Conservation (phyloP, 2,797 vertebrate species). For the Xenops minutus region DNA sequence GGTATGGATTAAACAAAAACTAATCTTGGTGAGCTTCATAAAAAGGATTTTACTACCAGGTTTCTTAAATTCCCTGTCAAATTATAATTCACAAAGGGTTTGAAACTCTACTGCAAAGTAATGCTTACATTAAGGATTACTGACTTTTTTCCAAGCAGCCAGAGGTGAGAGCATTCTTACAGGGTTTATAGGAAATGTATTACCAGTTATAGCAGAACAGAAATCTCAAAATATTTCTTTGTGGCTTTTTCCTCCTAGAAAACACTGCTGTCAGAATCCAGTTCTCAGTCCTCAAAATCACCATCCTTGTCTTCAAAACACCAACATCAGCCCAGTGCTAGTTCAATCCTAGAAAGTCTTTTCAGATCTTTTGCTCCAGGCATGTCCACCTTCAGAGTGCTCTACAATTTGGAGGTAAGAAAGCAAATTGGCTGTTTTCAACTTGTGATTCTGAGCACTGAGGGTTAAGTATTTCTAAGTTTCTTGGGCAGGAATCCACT, state of each 20-base stretch:
- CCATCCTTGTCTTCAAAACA: constrained; percentile 94
- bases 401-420: constrained; percentile 96
- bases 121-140: background rate
- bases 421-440: background rate
- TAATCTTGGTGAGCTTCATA: background rate
- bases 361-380: constrained; percentile 96
- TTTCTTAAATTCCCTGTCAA: background rate
- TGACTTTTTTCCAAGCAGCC: background rate
- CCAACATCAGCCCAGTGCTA: constrained; percentile 95
- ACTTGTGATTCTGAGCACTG: background rate
- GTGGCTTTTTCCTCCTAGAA: constrained; percentile 79
- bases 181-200: background rate
- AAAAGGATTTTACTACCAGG: background rate
- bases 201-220: background rate
- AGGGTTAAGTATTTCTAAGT: background rate
- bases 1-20: constrained; percentile 62
- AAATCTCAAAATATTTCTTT: background rate
- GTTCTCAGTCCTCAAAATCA: constrained; percentile 90
- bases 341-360: constrained; percentile 93
- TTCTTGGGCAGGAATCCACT: background rate
- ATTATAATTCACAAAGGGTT: background rate
- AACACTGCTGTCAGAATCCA: constrained; percentile 90
- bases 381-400: constrained; percentile 98
- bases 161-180: background rate
- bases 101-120: background rate